Evolutionary conservation across 2,797 vertebrate genomes (phyloP).

Genomic region (Adrianichthys oophorus): DNA sequence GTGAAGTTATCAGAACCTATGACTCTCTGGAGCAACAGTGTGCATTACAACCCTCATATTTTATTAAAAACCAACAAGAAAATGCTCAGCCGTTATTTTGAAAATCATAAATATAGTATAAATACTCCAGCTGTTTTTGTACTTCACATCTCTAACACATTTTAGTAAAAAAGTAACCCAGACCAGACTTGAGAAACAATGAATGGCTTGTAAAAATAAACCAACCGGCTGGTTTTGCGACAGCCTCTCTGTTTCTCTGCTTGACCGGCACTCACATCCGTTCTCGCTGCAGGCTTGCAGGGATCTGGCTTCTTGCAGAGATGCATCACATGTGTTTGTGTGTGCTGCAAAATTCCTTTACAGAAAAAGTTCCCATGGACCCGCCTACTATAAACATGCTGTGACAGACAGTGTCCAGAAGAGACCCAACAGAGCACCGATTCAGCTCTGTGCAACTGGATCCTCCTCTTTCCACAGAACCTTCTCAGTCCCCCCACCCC

Average conservation of each 20-base stretch:
- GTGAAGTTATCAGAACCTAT: not conserved
- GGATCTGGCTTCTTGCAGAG: constrained; percentile 14
- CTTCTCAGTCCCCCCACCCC: constrained; percentile 51
- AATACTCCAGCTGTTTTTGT: constrained; percentile 20
- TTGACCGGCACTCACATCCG: constrained; percentile 34
- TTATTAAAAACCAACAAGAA: not conserved
- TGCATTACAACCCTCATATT: not conserved
- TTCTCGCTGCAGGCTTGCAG: constrained; percentile 33
- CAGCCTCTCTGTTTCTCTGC: constrained; percentile 17
- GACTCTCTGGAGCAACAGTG: not conserved
- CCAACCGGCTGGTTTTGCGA: constrained; percentile 6
- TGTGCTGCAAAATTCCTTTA: constrained; percentile 79
- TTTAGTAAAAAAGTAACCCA: not conserved
- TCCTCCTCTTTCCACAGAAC: constrained; percentile 61
- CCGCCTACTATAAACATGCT: constrained; percentile 76
- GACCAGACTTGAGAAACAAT: not conserved
- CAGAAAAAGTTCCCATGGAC: constrained; percentile 76
- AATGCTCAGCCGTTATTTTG: not conserved
- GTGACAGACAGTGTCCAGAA: constrained; percentile 77
- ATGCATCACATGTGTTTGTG: constrained; percentile 31
- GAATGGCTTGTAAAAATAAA: constrained; percentile 11
- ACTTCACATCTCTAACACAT: constrained; percentile 1
- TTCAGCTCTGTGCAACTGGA: constrained; percentile 78
- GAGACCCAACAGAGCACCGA: constrained; percentile 76
- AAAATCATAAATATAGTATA: constrained; percentile 16